Conservation (phyloP, 2,797 vertebrate genomes). For the Rhabdophis nuchalis region DNA sequence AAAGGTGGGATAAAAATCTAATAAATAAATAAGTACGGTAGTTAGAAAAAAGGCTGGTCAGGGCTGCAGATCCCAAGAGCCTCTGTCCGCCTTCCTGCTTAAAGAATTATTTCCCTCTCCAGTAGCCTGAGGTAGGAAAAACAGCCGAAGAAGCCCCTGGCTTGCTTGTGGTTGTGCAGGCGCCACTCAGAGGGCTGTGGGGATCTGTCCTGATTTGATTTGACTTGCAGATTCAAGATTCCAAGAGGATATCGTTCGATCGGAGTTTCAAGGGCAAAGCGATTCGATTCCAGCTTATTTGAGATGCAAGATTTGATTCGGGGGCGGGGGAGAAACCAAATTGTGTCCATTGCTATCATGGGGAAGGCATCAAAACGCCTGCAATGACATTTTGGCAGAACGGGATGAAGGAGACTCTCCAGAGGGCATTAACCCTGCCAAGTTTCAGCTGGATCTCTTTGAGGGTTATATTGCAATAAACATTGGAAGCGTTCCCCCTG, state of each 20-base stretch:
- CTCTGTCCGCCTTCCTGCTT: not conserved
- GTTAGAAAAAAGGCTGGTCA: not conserved
- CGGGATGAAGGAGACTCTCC: not conserved
- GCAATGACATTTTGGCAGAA: not conserved
- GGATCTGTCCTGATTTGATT: not conserved
- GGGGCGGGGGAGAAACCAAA: not conserved
- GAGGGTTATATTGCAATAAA: not conserved
- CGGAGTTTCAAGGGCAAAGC: not conserved
- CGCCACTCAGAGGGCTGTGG: not conserved
- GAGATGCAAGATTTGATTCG: not conserved
- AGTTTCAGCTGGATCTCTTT: not conserved
- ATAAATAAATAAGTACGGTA: not conserved
- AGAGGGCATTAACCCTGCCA: not conserved
- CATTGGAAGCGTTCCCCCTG: not conserved
- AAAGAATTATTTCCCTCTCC: not conserved
- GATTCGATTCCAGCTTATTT: not conserved
- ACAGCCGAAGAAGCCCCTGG: not conserved
- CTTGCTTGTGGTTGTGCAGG: not conserved
- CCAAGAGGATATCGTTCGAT: not conserved
- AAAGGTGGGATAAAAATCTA: not conserved
- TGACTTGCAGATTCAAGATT: not conserved
- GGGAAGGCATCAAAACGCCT: not conserved
- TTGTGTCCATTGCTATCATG: not conserved
- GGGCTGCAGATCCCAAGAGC: not conserved
- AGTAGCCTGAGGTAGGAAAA: not conserved